These are phyloP conservation scores for Gandaritis pyraliata DNA, from an alignment of 2,888 invertebrate genomes.

Conservation along the genomic window DNA sequence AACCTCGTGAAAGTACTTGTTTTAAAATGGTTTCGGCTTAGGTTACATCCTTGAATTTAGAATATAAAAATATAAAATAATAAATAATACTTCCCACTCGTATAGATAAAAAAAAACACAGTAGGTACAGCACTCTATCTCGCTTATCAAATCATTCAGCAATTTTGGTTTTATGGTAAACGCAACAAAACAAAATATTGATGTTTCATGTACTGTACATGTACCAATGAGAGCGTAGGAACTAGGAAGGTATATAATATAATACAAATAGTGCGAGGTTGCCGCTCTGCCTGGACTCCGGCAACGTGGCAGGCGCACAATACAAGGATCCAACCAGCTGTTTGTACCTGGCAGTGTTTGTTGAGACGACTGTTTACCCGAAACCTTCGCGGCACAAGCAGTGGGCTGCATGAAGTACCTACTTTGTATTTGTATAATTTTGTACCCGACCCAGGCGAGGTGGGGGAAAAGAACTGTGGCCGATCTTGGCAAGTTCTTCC, in stretches of 20 bases:
- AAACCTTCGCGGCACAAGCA: conserved; percentile 44
- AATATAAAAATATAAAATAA: too few species aligned
- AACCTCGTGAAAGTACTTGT: too few species aligned
- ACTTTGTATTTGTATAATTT: not conserved
- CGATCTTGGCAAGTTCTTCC: conserved; percentile 33
- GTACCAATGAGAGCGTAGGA: conserved; percentile 33
- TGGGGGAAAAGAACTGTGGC: conserved; percentile 20
- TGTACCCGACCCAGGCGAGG: too few species aligned
- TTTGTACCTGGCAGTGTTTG: conserved; percentile 72
- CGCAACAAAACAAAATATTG: conserved; percentile 18
- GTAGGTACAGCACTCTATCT: too few species aligned
- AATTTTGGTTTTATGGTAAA: too few species aligned
- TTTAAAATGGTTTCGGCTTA: too few species aligned
- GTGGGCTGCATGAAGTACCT: conserved; percentile 29
- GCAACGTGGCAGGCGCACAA: conserved; percentile 63
- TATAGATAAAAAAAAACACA: too few species aligned
- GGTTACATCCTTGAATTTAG: too few species aligned
- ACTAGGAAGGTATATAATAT: conserved; percentile 47
- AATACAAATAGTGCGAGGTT: conserved; percentile 66
- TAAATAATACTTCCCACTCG: too few species aligned
- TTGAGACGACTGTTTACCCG: conserved; percentile 52
- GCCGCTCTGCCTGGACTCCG: conserved; percentile 58
- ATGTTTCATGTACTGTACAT: too few species aligned
- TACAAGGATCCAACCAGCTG: conserved; percentile 64
- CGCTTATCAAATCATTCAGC: too few species aligned